These are phyloP conservation scores for Dioctria linearis DNA, from an alignment of 2,888 invertebrate species.

Conservation along the genomic window DNA sequence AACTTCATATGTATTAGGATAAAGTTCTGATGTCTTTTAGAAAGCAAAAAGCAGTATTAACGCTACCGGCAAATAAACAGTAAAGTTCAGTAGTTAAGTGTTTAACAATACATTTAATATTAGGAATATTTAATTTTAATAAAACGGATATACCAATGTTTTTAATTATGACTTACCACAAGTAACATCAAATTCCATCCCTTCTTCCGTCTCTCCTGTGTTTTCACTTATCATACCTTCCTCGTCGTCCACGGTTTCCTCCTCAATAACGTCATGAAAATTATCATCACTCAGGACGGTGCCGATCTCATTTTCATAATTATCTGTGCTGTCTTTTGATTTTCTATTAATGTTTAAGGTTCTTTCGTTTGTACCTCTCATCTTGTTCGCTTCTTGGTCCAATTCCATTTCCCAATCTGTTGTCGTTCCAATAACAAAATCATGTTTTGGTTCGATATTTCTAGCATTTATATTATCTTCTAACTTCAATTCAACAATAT, in stretches of 20 bases:
- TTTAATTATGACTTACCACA: conserved; percentile 58
- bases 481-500: neutral
- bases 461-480: neutral
- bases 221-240: conserved; percentile 58
- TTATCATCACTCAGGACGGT: conserved; percentile 53
- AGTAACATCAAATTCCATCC: conserved; percentile 60
- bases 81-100: too few relatives aligned
- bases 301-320: conserved; percentile 31
- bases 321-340: conserved; percentile 44
- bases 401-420: conserved; percentile 77
- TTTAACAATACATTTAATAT: too few relatives aligned
- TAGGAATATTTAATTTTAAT: neutral
- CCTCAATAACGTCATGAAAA: conserved; percentile 58
- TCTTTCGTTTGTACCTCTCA: conserved; percentile 45
- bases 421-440: conserved; percentile 57
- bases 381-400: conserved; percentile 71
- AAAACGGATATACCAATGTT: neutral
- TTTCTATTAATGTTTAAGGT: conserved; percentile 23
- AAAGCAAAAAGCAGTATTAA: too few relatives aligned
- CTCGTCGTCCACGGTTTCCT: conserved; percentile 54
- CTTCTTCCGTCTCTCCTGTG: conserved; percentile 58
- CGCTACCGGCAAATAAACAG: too few relatives aligned
- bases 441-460: neutral
- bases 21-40: too few relatives aligned
- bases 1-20: too few relatives aligned